Percentiles rank a stretch among this genome's conserved stretches.
Evolutionary conservation across 2,888 invertebrate species (phyloP).

Genomic region (Cheilosia impressa): DNA sequence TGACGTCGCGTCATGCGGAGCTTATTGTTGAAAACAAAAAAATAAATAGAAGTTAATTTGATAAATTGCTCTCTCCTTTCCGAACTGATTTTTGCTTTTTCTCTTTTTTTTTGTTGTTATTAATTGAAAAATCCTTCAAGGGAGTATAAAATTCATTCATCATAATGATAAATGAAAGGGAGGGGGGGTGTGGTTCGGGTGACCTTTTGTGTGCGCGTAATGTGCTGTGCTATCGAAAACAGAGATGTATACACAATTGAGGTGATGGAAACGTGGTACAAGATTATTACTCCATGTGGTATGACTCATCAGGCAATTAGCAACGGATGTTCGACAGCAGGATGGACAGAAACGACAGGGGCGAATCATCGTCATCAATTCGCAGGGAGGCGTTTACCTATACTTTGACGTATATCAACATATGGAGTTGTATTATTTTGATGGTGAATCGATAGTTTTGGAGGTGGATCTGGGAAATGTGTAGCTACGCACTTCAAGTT

Average conservation of each 20-base stretch:
- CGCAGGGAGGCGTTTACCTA: background rate
- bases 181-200: constrained; percentile 15
- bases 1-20: constrained; percentile 26
- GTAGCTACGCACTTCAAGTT: too few species aligned
- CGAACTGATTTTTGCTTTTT: background rate
- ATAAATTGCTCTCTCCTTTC: constrained; percentile 54
- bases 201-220: constrained; percentile 20
- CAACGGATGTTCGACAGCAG: constrained; percentile 10
- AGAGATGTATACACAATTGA: constrained; percentile 14
- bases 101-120: constrained; percentile 8
- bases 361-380: background rate
- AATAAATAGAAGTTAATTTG: constrained; percentile 26
- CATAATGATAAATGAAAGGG: constrained; percentile 63
- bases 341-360: background rate
- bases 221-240: constrained; percentile 49
- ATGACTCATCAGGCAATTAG: constrained; percentile 53
- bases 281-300: constrained; percentile 49
- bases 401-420: too few species aligned
- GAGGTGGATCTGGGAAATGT: too few species aligned
- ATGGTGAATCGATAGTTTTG: too few species aligned
- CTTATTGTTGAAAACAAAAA: background rate
- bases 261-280: constrained; percentile 5
- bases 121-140: constrained; percentile 44
- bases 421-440: too few species aligned
- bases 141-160: constrained; percentile 60